These are phyloP conservation scores for Falco cherrug DNA, from an alignment of 2,797 vertebrate genomes.

Conservation along the genomic window DNA sequence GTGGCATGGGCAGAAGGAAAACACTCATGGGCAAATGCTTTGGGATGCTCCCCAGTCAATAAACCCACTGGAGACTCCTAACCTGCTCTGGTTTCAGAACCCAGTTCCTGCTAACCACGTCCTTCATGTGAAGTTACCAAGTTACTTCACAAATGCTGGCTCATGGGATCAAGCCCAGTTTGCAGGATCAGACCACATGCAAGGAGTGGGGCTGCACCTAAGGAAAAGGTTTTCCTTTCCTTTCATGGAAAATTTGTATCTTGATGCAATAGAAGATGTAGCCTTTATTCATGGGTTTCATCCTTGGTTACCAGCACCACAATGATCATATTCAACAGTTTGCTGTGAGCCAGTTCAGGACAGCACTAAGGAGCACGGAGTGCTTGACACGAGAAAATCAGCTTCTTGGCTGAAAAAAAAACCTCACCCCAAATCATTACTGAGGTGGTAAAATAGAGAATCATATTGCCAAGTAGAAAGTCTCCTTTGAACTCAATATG, in stretches of 20 bases:
- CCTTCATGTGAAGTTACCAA: background rate
- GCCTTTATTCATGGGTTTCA: background rate
- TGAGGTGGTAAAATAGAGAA: background rate
- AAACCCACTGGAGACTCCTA: background rate
- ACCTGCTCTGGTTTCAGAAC: background rate
- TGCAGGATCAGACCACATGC: background rate
- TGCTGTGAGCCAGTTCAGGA: background rate
- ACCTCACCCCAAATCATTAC: background rate
- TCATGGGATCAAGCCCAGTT: background rate
- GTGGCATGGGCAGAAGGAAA: background rate
- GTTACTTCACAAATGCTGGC: background rate
- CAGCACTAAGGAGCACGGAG: background rate
- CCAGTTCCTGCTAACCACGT: background rate
- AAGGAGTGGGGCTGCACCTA: background rate
- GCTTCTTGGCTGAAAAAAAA: background rate
- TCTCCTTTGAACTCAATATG: background rate
- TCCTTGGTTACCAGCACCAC: background rate
- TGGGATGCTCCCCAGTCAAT: background rate
- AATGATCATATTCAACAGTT: background rate
- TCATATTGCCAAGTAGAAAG: background rate
- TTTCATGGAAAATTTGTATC: rapidly evolving
- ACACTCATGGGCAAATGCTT: rapidly evolving
- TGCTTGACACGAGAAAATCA: background rate
- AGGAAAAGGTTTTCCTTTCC: background rate
- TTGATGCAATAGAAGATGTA: background rate